Base-by-base conservation (phyloP, 2,797 vertebrate genomes). In the Pseudomugil tenellus region DNA sequence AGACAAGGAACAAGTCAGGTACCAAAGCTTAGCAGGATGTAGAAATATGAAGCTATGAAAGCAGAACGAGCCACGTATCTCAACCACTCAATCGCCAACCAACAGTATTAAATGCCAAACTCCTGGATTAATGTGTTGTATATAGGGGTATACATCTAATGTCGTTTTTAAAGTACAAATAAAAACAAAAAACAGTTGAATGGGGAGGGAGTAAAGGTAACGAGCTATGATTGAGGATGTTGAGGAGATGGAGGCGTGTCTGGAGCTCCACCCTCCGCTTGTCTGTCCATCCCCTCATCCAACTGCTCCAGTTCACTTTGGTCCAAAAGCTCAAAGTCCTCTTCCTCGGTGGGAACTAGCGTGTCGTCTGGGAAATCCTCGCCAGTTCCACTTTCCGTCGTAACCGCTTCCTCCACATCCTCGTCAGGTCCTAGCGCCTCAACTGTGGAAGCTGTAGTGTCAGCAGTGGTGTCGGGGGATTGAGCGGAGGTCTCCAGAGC, bases 291-390 rank as follows among this genome's bases (percentile, higher is more conserved):
- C 90, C 93, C 96, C 49, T 94, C 95, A 58, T 96, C 94, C 81
- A 94, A 92, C 89, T 96, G 94, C 85, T 99, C 98, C 94, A 99
- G 94, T 95, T 99, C 98, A 71, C 95, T 97, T 95, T 98, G 97
- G 95, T 99, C 98, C 94, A 99, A 94, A 80, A 99, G 95, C 95
- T 98, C 98, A 92, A 99, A 99, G 93, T 99, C 97, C 93, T 99
- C 97, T 29, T 96, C 96, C 79, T 93, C 96, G 10, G 79, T 91
- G 25, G 89, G 93, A 84, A 92, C 90, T 11, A 89, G 81, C 0
- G 91, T 88, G 72, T 89, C 77, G 6, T 93, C 92, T 0, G 81
- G 90, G 17, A 77, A 57, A 46, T 89, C 92, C 56, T 91, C 85
- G 1, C 72, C 79, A 0, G 57, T 21, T 63, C 65, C 79, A 4